Evolutionary conservation across 1,140 invertebrate species (phyloP), one percentile per base, ranked within the genome.

Genomic region (Drosophila bocki): DNA sequence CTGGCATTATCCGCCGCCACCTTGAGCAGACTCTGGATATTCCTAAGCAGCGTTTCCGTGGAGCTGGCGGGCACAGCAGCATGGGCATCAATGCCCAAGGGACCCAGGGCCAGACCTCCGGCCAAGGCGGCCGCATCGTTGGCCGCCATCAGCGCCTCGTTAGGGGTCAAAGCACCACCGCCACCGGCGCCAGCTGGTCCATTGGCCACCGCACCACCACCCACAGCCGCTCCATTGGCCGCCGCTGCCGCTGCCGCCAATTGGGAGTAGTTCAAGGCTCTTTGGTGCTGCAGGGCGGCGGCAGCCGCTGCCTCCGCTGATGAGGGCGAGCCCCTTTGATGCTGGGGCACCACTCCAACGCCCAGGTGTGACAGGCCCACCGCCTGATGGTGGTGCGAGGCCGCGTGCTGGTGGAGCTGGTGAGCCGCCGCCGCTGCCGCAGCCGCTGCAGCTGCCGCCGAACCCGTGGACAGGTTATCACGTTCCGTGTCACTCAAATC

Each of bases 1-100:
- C 98, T 95, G 37, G 98, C 98, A 94, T 98, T 99, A 93, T 99
- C 98, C 9, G 97, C 97, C 11, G 98, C 98, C 48, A 99, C 97
- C 93, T 98, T 98, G 47, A 99, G 95, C 68, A 99, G 95, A 22
- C 98, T 98, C 93, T 99, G 97, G 85, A 99, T 99, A 93, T 99
- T 99, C 78, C 98, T 95, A 53, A 99, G 95, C 48, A 99, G 95
- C 44, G 97, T 98, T 93, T 99, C 98, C 19, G 97, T 98, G 79
- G 97, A 98, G 96, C 96, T 78, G 95, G 95, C 88, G 42, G 79
- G 85, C 33, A 80, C 86, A 0, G 77, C 77, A n/a, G 82, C 85
- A 53, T 91, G 90, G 3, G 84, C 78, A 72, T 92, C 91, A 56
- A 92, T 87, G 33, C 91, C 85, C 8, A 92, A 51, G 0, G 91